phyloP scores from a whole-genome alignment of 92 coral and sea anemone species.

The Parazoanthus swiftii region DNA sequence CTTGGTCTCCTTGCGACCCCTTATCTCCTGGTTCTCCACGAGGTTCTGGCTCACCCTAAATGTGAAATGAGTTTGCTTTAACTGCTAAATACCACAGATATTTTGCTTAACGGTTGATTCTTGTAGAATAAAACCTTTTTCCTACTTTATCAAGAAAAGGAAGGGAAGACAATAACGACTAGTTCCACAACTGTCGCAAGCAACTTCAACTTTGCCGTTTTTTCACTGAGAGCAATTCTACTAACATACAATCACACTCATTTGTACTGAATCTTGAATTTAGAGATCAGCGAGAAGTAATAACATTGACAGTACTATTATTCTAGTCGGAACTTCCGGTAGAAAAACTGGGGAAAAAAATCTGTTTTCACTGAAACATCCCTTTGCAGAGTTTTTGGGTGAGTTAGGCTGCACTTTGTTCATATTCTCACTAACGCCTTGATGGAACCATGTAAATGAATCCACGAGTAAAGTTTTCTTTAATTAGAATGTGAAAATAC shows the following conservation, averaged over 20 bases:
- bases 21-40: constrained; percentile 88
- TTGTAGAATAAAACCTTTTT: not conserved
- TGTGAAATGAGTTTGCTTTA: no score
- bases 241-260: not conserved
- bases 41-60: constrained; percentile 72
- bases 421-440: no score
- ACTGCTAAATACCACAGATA: not conserved
- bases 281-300: no score
- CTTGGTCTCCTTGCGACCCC: constrained; percentile 85
- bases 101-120: not conserved
- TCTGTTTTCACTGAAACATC: no score
- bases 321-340: not conserved
- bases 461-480: no score
- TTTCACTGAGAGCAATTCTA: not conserved
- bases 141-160: not conserved
- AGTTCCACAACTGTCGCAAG: not conserved
- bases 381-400: no score
- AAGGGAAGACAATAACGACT: not conserved
- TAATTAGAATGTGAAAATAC: not conserved
- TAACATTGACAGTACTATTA: no score
- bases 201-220: not conserved
- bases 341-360: not conserved
- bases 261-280: no score
- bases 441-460: no score
- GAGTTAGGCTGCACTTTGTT: no score